These are phyloP conservation scores for Sipunculus nudus DNA, from an alignment of 2,888 invertebrate species.

Conservation along the genomic window DNA sequence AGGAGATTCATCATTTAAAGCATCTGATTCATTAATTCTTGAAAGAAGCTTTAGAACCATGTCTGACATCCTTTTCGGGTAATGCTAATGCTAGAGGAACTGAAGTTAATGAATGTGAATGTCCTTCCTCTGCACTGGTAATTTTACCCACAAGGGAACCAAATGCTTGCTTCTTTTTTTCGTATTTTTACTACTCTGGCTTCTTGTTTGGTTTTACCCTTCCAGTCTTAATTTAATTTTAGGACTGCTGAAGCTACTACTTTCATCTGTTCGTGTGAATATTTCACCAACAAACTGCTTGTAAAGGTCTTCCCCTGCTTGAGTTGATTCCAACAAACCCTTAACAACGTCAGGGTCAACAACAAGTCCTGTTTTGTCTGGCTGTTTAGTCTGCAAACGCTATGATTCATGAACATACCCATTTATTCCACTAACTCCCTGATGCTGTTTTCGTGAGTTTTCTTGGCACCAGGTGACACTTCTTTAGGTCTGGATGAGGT, in stretches of 20 bases:
- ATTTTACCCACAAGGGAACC: neutral
- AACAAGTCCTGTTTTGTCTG: neutral
- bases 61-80: neutral
- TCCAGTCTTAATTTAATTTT: neutral
- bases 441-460: neutral
- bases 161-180: neutral
- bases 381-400: neutral
- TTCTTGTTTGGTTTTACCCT: neutral
- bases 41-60: neutral
- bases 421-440: neutral
- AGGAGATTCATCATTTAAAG: neutral
- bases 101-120: neutral
- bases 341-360: neutral
- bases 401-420: neutral
- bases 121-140: neutral
- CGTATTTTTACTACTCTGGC: neutral
- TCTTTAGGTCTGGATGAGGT: neutral
- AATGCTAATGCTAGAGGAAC: neutral
- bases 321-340: neutral
- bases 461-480: neutral
- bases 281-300: neutral
- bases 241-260: neutral
- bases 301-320: neutral
- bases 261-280: neutral
- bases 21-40: neutral